These are phyloP conservation scores for Geotrupes spiniger DNA, from an alignment of 2,888 invertebrate genomes.

Conservation along the genomic window DNA sequence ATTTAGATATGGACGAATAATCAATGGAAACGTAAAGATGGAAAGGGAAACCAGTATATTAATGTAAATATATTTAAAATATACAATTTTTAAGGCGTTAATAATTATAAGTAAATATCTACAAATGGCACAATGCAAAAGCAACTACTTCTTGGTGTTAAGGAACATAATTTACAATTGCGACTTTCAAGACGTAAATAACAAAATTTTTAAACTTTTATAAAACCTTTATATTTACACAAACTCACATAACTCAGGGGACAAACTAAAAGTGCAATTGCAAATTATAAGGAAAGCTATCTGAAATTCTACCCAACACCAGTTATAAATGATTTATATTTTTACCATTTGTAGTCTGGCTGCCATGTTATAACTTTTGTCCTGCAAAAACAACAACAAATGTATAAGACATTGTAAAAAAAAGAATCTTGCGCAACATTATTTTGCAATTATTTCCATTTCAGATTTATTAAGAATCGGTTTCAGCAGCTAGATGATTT, in stretches of 20 bases:
- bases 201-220: no score
- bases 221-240: no score
- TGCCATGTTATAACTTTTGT: constrained; percentile 84
- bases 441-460: no score
- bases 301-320: constrained; percentile 14
- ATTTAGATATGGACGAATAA: no score
- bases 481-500: no score
- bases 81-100: no score
- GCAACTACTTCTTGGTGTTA: constrained; percentile 7
- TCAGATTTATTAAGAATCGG: no score
- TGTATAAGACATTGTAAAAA: constrained; percentile 22
- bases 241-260: no score
- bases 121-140: constrained; percentile 13
- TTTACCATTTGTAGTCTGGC: constrained; percentile 83
- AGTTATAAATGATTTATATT: constrained; percentile 17
- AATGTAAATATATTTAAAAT: no score
- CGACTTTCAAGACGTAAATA: neutral
- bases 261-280: neutral
- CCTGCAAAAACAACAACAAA: constrained; percentile 68
- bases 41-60: no score
- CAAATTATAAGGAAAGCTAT: constrained; percentile 11
- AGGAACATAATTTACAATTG: constrained; percentile 8
- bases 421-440: no score
- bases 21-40: no score
- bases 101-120: neutral